phyloP scores from a whole-genome alignment of 1,140 invertebrate genomes.

The Drosophila busckii region DNA sequence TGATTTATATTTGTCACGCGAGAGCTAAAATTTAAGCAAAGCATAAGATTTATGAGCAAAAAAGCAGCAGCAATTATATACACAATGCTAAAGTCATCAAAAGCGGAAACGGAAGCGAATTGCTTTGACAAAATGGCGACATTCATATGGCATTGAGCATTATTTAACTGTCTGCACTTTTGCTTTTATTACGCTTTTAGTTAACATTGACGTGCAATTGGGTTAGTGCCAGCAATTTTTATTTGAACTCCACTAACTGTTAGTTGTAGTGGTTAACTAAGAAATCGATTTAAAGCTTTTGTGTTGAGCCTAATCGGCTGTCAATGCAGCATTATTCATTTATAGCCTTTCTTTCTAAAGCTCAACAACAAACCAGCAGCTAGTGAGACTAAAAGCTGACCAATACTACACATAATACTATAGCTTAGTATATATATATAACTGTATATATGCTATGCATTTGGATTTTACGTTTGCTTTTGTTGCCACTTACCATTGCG shows the following conservation, averaged over 20 bases:
- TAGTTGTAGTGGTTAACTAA: no score
- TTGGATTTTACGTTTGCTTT: background rate
- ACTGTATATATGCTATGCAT: no score
- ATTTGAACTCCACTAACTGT: no score
- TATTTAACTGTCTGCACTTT: background rate
- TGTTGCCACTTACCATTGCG: constrained; percentile 91
- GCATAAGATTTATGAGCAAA: constrained; percentile 3
- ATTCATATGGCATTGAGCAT: constrained; percentile 13
- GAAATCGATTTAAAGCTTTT: no score
- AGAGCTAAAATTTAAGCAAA: constrained; percentile 19
- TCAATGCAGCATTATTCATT: constrained; percentile 59
- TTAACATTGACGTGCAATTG: no score
- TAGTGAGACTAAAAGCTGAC: constrained; percentile 14
- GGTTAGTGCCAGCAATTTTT: no score
- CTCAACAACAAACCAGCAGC: constrained; percentile 13
- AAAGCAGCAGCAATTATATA: background rate
- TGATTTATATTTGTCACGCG: constrained; percentile 73
- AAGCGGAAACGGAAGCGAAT: constrained; percentile 33
- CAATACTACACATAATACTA: constrained; percentile 22
- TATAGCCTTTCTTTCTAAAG: no score
- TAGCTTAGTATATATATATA: constrained; percentile 17
- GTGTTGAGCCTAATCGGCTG: no score
- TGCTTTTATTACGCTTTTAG: no score
- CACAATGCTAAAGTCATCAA: background rate
- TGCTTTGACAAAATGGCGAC: constrained; percentile 22